These are phyloP conservation scores for Eupeodes luniger DNA, from an alignment of 2,888 invertebrate species.

Conservation along the genomic window DNA sequence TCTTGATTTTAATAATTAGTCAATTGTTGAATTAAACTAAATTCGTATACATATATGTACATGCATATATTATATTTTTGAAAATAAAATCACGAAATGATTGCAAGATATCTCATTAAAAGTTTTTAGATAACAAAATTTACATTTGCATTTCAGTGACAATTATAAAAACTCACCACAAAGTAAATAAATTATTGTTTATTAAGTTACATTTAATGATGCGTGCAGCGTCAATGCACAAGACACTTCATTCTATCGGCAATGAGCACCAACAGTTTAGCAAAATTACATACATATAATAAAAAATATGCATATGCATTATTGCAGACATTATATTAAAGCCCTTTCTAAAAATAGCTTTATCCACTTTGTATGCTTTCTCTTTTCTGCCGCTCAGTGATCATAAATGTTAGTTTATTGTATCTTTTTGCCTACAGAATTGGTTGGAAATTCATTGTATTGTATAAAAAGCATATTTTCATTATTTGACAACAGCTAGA, in stretches of 20 bases:
- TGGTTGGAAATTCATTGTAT: slow-evolving; percentile 46
- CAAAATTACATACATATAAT: slow-evolving; percentile 18
- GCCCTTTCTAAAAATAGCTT: slow-evolving; percentile 71
- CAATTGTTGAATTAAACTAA: too few relatives aligned
- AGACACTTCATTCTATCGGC: slow-evolving; percentile 15
- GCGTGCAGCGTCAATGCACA: slow-evolving; percentile 8
- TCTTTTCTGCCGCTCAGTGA: slow-evolving; percentile 4
- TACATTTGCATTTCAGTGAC: not conserved
- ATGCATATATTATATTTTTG: too few relatives aligned
- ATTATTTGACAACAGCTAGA: slow-evolving; percentile 81
- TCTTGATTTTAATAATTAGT: too few relatives aligned
- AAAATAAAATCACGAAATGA: too few relatives aligned
- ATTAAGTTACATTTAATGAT: slow-evolving; percentile 27
- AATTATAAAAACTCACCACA: slow-evolving; percentile 6
- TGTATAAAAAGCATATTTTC: slow-evolving; percentile 70
- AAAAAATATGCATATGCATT: slow-evolving; percentile 57
- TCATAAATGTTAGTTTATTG: not conserved
- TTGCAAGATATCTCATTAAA: too few relatives aligned
- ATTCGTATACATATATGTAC: too few relatives aligned
- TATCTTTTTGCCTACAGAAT: not conserved
- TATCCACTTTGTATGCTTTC: slow-evolving; percentile 9
- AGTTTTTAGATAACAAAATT: not conserved
- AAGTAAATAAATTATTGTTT: not conserved
- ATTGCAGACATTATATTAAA: slow-evolving; percentile 46
- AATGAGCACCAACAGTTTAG: slow-evolving; percentile 29